Evolutionary conservation across 1,140 invertebrate genomes (phyloP).

Genomic region (Armadillidium nasatum): DNA sequence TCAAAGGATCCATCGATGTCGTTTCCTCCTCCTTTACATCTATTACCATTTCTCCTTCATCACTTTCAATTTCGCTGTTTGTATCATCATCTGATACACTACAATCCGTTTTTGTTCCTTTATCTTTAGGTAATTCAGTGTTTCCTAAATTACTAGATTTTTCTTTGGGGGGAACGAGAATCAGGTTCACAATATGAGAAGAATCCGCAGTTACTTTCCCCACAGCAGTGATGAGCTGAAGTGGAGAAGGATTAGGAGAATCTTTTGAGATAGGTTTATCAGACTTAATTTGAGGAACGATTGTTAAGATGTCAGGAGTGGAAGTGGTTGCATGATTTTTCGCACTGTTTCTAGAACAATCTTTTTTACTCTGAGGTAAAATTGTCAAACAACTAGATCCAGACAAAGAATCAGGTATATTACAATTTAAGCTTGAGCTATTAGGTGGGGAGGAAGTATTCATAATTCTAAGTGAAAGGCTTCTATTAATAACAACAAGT

Average conservation of each 20-base stretch:
- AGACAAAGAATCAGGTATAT: conserved; percentile 19
- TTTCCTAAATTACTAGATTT: background rate
- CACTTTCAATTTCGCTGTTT: conserved; percentile 29
- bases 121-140: background rate
- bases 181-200: conserved; percentile 39
- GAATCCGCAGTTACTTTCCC: conserved; percentile 15
- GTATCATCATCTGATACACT: background rate
- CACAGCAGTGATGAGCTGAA: conserved; percentile 12
- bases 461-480: conserved; percentile 41
- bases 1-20: conserved; percentile 38
- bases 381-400: conserved; percentile 35
- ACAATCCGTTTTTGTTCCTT: no score
- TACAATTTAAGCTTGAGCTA: conserved; percentile 19
- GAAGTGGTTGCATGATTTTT: conserved; percentile 22
- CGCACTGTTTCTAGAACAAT: conserved; percentile 4
- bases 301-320: conserved; percentile 42
- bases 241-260: background rate
- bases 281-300: conserved; percentile 40
- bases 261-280: conserved; percentile 27
- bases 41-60: conserved; percentile 41
- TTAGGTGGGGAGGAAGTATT: conserved; percentile 24
- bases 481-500: conserved; percentile 41
- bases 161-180: conserved; percentile 34
- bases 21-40: conserved; percentile 40
- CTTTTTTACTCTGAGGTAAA: conserved; percentile 36